These are phyloP conservation scores for Machimus atricapillus DNA, from an alignment of 2,888 invertebrate species.

Conservation along the genomic window DNA sequence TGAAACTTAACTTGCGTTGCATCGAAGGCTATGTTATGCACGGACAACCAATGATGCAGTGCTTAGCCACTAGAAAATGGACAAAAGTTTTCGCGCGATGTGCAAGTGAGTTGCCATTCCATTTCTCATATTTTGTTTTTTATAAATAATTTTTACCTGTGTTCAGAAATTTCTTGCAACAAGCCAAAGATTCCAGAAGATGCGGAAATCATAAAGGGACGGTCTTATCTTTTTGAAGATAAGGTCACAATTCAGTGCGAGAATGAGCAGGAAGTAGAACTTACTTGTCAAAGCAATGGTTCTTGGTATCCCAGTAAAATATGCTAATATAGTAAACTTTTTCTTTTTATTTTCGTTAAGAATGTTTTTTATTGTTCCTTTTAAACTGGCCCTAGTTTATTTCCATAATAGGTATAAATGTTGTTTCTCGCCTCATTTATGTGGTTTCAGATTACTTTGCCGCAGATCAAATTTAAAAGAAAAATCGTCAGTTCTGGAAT, in stretches of 20 bases:
- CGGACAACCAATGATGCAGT: conserved; percentile 62
- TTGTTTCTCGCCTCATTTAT: no score
- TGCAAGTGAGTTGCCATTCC: conserved; percentile 58
- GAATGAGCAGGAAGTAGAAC: conserved; percentile 41
- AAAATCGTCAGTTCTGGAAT: no score
- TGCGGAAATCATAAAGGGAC: conserved; percentile 61
- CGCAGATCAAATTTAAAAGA: no score
- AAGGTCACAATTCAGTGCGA: conserved; percentile 57
- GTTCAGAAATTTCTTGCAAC: conserved; percentile 64
- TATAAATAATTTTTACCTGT: neutral
- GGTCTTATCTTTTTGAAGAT: conserved; percentile 64
- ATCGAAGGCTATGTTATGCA: conserved; percentile 62
- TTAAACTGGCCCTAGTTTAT: no score
- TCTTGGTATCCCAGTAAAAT: conserved; percentile 48
- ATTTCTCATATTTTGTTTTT: neutral
- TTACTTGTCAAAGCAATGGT: conserved; percentile 57
- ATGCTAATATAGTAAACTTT: conserved; percentile 22
- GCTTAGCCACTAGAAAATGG: conserved; percentile 65
- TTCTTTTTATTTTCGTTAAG: neutral
- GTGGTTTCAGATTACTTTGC: no score
- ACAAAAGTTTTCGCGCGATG: conserved; percentile 64
- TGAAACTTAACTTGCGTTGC: conserved; percentile 62
- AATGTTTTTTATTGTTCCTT: no score
- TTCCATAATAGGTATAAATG: no score
- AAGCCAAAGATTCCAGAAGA: conserved; percentile 61